Conservation (phyloP, 2,888 invertebrate genomes). For the Drosophila pseudotakahashii region DNA sequence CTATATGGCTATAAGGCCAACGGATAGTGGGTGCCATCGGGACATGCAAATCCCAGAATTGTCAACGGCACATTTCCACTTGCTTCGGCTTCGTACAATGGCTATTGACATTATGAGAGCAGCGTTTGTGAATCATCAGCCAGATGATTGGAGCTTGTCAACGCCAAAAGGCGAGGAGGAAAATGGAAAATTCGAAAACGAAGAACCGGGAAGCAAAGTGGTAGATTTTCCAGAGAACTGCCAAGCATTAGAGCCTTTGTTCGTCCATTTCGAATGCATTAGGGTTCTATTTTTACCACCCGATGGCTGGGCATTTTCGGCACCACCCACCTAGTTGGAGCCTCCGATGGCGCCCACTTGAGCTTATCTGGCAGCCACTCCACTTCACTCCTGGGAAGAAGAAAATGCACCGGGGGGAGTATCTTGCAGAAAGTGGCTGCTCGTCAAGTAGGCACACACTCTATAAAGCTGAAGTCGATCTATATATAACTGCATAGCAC, state of each 20-base stretch:
- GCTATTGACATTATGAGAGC: conserved; percentile 41
- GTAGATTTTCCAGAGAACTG: conserved; percentile 29
- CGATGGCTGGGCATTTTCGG: conserved; percentile 43
- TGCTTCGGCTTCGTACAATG: conserved; percentile 28
- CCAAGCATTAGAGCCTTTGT: not conserved
- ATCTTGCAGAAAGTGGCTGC: conserved; percentile 62
- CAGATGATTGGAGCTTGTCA: conserved; percentile 45
- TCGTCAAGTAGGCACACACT: conserved; percentile 66
- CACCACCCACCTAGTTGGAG: conserved; percentile 53
- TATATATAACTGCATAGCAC: conserved; percentile 67
- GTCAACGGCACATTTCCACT: conserved; percentile 48
- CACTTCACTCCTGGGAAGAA: conserved; percentile 12
- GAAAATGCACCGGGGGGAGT: conserved; percentile 2
- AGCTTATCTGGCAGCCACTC: conserved; percentile 43
- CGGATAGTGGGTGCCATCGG: conserved; percentile 27
- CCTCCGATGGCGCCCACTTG: conserved; percentile 61
- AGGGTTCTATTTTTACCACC: conserved; percentile 53
- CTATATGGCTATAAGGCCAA: conserved; percentile 11
- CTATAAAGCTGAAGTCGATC: conserved; percentile 54
- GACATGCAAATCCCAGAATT: conserved; percentile 53
- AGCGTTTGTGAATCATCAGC: conserved; percentile 45
- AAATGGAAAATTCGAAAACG: conserved; percentile 21
- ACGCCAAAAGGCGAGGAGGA: conserved; percentile 11
- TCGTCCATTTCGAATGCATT: conserved; percentile 55
- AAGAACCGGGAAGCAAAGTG: conserved; percentile 20